Evolutionary conservation across 1,140 invertebrate genomes (phyloP).

Genomic region (Leguminivora glycinivorella): DNA sequence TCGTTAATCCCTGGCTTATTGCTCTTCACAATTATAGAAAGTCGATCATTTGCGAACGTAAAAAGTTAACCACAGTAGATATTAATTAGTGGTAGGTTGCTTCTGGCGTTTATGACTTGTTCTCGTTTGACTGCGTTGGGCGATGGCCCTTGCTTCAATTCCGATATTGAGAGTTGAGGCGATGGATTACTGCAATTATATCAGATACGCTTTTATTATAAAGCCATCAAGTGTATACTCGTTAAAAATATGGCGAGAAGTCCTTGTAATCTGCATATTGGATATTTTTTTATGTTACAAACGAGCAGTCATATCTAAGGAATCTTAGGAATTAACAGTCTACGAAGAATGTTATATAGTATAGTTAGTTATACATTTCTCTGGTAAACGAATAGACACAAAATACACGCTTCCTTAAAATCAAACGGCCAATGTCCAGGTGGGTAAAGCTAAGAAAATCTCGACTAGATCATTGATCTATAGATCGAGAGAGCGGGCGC

Average conservation of each 20-base stretch:
- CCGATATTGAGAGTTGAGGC: background rate
- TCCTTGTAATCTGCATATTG: too few species aligned
- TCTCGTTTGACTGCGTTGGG: background rate
- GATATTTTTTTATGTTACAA: too few species aligned
- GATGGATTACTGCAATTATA: background rate
- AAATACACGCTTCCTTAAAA: background rate
- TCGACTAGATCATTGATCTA: conserved; percentile 72
- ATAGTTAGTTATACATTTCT: background rate
- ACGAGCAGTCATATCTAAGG: too few species aligned
- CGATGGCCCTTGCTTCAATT: background rate
- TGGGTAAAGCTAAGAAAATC: conserved; percentile 63
- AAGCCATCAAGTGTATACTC: too few species aligned
- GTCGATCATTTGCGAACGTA: conserved; percentile 26
- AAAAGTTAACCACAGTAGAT: conserved; percentile 6
- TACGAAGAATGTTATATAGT: background rate
- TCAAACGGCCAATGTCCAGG: conserved; percentile 34
- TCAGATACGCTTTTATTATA: too few species aligned
- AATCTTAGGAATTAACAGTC: too few species aligned
- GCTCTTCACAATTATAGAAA: conserved; percentile 47
- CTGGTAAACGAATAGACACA: background rate
- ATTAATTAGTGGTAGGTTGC: conserved; percentile 8
- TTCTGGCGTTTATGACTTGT: conserved; percentile 9
- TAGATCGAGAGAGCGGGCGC: conserved; percentile 61
- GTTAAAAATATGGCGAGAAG: too few species aligned
- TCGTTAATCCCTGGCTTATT: conserved; percentile 46